These are phyloP conservation scores for Coccyzus lansbergi DNA, from an alignment of 2,797 vertebrate species.

Conservation along the genomic window DNA sequence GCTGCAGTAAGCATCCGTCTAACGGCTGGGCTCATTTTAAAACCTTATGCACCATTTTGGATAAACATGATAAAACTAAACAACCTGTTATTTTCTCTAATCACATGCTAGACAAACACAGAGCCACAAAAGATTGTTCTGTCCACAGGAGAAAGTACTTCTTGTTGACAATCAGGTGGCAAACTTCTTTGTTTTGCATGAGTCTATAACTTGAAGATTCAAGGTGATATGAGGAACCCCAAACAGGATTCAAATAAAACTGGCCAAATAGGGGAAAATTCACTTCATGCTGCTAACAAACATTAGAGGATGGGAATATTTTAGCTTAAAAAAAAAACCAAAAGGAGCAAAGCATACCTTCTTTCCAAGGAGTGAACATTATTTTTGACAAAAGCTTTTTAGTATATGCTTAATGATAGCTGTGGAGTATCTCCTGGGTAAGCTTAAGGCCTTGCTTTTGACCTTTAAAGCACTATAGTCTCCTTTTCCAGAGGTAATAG, in stretches of 20 bases:
- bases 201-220: neutral
- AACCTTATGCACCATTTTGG: neutral
- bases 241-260: neutral
- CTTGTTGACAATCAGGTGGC: neutral
- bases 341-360: neutral
- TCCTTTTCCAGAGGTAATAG: slow-evolving; percentile 2
- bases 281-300: neutral
- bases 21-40: neutral
- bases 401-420: neutral
- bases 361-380: neutral
- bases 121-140: neutral
- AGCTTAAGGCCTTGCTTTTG: slow-evolving; percentile 18
- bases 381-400: neutral
- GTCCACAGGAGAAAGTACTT: neutral
- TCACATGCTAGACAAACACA: neutral
- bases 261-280: rapidly evolving
- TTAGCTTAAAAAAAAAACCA: neutral
- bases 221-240: neutral
- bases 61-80: neutral
- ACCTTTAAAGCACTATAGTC: slow-evolving; percentile 5
- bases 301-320: neutral
- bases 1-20: neutral
- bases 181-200: neutral
- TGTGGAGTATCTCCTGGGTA: neutral
- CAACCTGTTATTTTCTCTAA: neutral